Base-by-base conservation (phyloP, 2,888 invertebrate genomes). In the Cynaeus angustus region DNA sequence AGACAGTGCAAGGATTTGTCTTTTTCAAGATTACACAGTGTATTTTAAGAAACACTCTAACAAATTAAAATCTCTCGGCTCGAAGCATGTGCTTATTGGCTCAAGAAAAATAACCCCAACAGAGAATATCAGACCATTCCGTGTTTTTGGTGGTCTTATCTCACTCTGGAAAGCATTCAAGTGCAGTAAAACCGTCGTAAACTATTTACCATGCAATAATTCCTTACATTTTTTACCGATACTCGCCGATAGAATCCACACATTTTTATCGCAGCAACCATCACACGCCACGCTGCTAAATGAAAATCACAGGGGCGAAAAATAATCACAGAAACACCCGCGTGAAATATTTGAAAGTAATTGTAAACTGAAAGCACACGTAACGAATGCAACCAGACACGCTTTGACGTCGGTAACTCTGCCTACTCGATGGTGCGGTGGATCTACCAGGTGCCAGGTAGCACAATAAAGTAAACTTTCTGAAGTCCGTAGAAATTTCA, bases 401-500 rank as follows among this genome's bases (percentile, higher is more conserved):
- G 46, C 68, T 62, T 14, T 67, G 9, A 14, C 52, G 56, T 38
- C 12, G 53, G 21, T 43, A 21, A 38, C 59, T 52, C 43, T 21
- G 50, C 56, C 66, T 66, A 66, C 66, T 37, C 64, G 52, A 21
- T 53, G 52, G 52, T 50, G 62, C 28, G 41, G 62, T 72, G 38
- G 61, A 68, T 74, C 71, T 68, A 73, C 75, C 74, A 69, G 74
- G 74, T 73, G 66, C 74, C 64, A 69, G 71, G 71, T 72, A 69
- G 73, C 69, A 74, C 75, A 72, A 72, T 53, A 66, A 59, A 67
- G 66, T 68, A 62, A 65, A 68, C 68, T 67, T 66, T 68, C 41
- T 66, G 72, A 43, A 65, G 55, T 64, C 41, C 62, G 53, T 68
- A 33, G 59, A 66, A 69, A 72, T 74, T 74, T 66, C 43, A 43